phyloP scores from a whole-genome alignment of 2,113 vertebrate species.

The Oncorhynchus gorbuscha region DNA sequence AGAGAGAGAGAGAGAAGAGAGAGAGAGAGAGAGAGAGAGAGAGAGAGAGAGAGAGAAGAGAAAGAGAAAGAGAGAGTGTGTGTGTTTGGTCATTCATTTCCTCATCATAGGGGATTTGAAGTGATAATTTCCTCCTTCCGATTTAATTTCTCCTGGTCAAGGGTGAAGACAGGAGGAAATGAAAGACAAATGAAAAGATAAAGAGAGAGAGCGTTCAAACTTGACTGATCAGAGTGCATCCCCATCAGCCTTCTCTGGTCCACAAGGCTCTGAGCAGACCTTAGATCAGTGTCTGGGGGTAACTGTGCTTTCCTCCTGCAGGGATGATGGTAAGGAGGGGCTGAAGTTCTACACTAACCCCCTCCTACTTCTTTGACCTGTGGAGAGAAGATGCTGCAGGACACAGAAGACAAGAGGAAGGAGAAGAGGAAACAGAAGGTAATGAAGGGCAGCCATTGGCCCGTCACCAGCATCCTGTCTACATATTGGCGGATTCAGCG shows the following conservation, averaged over 20 bases:
- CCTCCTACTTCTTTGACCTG: slow-evolving; percentile 97
- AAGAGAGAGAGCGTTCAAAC: no score
- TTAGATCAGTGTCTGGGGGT: neutral
- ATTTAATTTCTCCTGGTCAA: slow-evolving; percentile 7
- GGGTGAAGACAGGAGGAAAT: no score
- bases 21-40: no score
- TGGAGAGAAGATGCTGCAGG: slow-evolving; percentile 99
- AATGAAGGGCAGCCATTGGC: slow-evolving; percentile 20
- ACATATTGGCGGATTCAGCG: neutral
- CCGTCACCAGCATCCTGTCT: neutral
- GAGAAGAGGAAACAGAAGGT: slow-evolving; percentile 98
- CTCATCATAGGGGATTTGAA: slow-evolving; percentile 27
- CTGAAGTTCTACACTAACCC: slow-evolving; percentile 98
- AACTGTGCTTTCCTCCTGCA: slow-evolving; percentile 53
- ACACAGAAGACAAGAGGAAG: slow-evolving; percentile 98
- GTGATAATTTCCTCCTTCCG: slow-evolving; percentile 39
- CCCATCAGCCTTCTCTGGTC: no score
- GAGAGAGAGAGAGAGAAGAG: no score
- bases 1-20: no score
- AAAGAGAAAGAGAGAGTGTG: no score
- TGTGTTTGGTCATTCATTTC: slow-evolving; percentile 21
- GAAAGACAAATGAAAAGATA: no score
- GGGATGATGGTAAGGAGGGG: slow-evolving; percentile 96
- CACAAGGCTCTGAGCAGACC: no score
- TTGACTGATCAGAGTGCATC: no score